Evolutionary conservation across 2,888 invertebrate species (phyloP).

Genomic region (Argyra leucocephala): DNA sequence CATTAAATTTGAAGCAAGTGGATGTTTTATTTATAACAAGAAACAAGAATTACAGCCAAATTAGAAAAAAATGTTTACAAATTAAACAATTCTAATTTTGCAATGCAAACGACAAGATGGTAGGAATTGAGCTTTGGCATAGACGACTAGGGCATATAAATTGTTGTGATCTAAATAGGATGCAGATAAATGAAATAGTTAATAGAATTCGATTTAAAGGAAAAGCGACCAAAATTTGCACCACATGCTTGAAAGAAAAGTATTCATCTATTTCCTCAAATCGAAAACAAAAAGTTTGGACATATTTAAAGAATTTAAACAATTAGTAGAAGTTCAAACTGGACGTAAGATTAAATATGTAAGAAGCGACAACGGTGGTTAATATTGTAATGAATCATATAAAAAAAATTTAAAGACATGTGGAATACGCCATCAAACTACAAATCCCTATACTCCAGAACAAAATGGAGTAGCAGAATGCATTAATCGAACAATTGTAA

Average conservation of each 20-base stretch:
- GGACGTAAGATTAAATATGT: slow-evolving; percentile 25
- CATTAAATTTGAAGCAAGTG: not conserved
- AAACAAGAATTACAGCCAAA: slow-evolving; percentile 13
- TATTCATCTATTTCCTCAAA: slow-evolving; percentile 24
- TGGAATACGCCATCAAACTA: too few species aligned
- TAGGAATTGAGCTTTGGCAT: slow-evolving; percentile 10
- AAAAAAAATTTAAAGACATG: slow-evolving; percentile 24
- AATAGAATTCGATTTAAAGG: slow-evolving; percentile 1
- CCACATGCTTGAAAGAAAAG: slow-evolving; percentile 23
- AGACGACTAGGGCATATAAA: slow-evolving; percentile 21
- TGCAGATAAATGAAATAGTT: not conserved
- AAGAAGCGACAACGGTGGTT: slow-evolving; percentile 29
- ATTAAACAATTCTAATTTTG: slow-evolving; percentile 19
- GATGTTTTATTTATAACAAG: not conserved
- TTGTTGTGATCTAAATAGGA: not conserved
- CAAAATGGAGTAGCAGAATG: slow-evolving; percentile 36
- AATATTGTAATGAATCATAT: slow-evolving; percentile 27
- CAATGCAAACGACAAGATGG: slow-evolving; percentile 15
- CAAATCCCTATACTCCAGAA: too few species aligned
- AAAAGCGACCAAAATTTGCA: too few species aligned
- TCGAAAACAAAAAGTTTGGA: slow-evolving; percentile 24
- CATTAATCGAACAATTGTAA: slow-evolving; percentile 34
- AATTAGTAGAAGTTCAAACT: slow-evolving; percentile 25
- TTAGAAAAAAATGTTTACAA: slow-evolving; percentile 18
- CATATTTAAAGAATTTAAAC: slow-evolving; percentile 19